Base-by-base conservation (phyloP, 2,888 invertebrate species). In the Mylabris sibirica region DNA sequence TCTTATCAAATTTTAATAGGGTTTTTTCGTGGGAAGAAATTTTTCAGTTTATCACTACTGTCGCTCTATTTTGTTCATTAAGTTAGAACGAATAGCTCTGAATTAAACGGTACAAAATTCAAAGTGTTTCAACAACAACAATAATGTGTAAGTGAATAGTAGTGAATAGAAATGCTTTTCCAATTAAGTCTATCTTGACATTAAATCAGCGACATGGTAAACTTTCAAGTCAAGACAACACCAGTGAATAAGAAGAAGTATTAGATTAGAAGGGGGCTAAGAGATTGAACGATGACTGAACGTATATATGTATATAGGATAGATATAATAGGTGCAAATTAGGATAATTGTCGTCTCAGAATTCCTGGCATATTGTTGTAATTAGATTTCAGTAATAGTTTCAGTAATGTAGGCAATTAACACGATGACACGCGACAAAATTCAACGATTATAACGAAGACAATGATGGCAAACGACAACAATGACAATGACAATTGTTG, bases 351-450 rank as follows among this genome's bases (percentile, higher is more conserved):
- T 81, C 82, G 81, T 82, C 82, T 83, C 80, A 79, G 82, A 83
- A 83, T 82, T 83, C 80, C 81, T 73, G 81, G 81, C 82, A 81
- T 83, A 83, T 83, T 83, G 82, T 79, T 72, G 81, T 83, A 84
- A 84, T 84, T 83, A 83, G 83, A 82, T 83, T 83, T 82, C 80
- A 72, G 81, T 82, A 83, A 83, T 82, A 82, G 83, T 83, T 83
- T 81, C 78, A 78, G 82, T 81, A 82, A 81, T 81, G 81, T 79
- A 75, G 80, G 80, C 81, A 82, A 83, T 83, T 82, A 81, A 78
- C 76, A 76, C 77, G 81, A 81, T 82, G 82, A 82, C 80, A 80
- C 78, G 80, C 79, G 80, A 81, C 81, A 78, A 80, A 75, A 79
- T 78, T 79, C 77, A 77, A 78, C 71, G 75, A 30, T 8, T 30